Evolutionary conservation across 2,113 vertebrate genomes (phyloP).

Genomic region (Epinephelus lanceolatus): DNA sequence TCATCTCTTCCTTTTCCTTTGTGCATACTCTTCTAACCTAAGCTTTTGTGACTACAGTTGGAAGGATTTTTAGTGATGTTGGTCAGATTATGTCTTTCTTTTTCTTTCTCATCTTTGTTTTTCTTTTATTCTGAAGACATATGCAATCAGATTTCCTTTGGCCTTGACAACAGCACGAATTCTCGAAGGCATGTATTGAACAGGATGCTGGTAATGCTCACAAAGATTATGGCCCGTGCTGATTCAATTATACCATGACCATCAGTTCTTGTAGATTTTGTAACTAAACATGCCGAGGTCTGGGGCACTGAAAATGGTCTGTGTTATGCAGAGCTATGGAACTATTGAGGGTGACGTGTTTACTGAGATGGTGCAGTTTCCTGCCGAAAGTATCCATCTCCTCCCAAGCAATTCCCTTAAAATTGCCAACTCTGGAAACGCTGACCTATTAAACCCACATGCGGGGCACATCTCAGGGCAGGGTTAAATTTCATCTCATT

Average conservation of each 20-base stretch:
- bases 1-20: conserved; percentile 16
- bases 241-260: not conserved
- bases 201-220: not conserved
- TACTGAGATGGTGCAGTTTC: not conserved
- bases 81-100: not conserved
- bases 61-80: not conserved
- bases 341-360: not conserved
- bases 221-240: not conserved
- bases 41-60: conserved; percentile 2
- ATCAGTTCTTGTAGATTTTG: not conserved
- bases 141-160: not conserved
- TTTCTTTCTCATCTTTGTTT: not conserved
- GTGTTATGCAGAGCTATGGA: not conserved
- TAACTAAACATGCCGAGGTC: not conserved
- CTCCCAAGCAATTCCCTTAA: not conserved
- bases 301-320: not conserved
- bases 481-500: conserved; percentile 36
- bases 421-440: conserved; percentile 9
- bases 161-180: not conserved
- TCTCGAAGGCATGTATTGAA: not conserved
- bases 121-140: not conserved
- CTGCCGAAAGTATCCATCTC: not conserved
- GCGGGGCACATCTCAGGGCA: conserved; percentile 1
- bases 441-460: conserved; percentile 20
- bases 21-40: not conserved